These are phyloP conservation scores for Sphyrna mokarran DNA, from an alignment of 2,113 vertebrate genomes.

Conservation along the genomic window DNA sequence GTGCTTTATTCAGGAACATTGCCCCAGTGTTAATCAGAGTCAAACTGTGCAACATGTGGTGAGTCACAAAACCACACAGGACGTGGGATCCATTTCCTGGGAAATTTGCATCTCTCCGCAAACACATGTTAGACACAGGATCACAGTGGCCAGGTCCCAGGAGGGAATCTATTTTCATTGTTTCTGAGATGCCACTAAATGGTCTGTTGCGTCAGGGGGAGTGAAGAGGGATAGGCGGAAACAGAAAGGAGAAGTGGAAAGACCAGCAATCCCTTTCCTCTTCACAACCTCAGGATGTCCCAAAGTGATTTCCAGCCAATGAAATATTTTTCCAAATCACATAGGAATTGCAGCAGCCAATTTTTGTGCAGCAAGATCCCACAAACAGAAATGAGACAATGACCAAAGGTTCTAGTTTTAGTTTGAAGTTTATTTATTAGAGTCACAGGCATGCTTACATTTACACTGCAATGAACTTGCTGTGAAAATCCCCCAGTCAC, in stretches of 20 bases:
- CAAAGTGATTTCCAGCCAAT: neutral
- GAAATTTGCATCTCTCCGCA: slow-evolving; percentile 22
- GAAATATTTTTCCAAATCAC: neutral
- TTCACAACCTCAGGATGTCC: neutral
- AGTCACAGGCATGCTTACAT: too few relatives aligned
- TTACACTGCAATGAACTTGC: too few relatives aligned
- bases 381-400: neutral
- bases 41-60: neutral
- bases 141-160: neutral
- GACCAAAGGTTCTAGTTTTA: neutral
- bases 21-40: neutral
- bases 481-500: too few relatives aligned
- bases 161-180: neutral
- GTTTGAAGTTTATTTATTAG: too few relatives aligned
- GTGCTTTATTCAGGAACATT: neutral
- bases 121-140: slow-evolving; percentile 22
- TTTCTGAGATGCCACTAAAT: neutral
- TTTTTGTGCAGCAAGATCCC: neutral
- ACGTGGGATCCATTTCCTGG: slow-evolving; percentile 11
- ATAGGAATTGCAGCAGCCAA: neutral
- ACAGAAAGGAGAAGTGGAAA: neutral
- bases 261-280: too few relatives aligned
- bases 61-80: slow-evolving; percentile 9
- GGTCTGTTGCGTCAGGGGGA: neutral
- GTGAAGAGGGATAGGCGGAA: neutral